Conservation (phyloP, 2,888 invertebrate genomes). For the Aphodius sticticus region DNA sequence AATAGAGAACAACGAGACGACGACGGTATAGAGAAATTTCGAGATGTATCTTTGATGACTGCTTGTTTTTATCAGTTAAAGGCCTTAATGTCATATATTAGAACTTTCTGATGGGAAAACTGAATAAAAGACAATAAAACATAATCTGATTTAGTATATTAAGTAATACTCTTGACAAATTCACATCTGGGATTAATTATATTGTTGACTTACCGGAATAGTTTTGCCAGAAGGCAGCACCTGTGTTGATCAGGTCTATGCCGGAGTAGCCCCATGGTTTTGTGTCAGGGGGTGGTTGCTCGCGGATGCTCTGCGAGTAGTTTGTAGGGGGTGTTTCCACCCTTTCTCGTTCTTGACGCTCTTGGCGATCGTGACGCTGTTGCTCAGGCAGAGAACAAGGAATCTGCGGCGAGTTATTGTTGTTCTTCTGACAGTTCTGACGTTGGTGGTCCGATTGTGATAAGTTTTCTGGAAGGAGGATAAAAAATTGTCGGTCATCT, state of each 20-base stretch:
- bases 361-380: slow-evolving; percentile 36
- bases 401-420: slow-evolving; percentile 44
- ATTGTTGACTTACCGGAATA: slow-evolving; percentile 77
- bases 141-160: neutral
- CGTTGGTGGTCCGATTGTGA: slow-evolving; percentile 48
- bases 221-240: slow-evolving; percentile 90
- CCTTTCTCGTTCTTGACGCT: slow-evolving; percentile 45
- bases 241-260: slow-evolving; percentile 84
- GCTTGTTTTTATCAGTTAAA: too few relatives aligned
- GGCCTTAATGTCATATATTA: too few relatives aligned
- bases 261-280: slow-evolving; percentile 76
- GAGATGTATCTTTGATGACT: too few relatives aligned
- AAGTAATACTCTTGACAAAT: neutral
- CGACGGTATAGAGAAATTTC: neutral
- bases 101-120: too few relatives aligned
- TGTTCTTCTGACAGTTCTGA: slow-evolving; percentile 48
- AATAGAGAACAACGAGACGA: neutral
- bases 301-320: slow-evolving; percentile 55
- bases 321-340: slow-evolving; percentile 50
- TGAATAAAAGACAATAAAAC: too few relatives aligned
- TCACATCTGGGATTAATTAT: neutral
- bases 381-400: slow-evolving; percentile 30
- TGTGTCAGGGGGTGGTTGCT: slow-evolving; percentile 62
- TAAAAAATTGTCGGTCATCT: neutral
- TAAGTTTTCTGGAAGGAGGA: slow-evolving; percentile 49